Conservation (phyloP, 2,888 invertebrate species). For the Dendrolimus pini region DNA sequence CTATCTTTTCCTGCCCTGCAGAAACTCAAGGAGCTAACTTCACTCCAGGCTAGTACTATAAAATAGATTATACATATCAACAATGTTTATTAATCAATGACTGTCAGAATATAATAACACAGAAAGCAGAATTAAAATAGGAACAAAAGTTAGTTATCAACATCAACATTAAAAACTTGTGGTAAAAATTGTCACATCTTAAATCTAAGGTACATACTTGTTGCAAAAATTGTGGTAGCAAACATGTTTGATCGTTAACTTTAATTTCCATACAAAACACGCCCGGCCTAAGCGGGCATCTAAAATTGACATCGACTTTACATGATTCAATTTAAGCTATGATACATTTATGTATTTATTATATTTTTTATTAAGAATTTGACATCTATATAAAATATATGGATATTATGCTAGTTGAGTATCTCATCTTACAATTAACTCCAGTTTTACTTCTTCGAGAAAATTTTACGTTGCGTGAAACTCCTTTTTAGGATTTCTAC, state of each 20-base stretch:
- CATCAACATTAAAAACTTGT: slow-evolving; percentile 40
- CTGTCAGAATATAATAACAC: neutral
- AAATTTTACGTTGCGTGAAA: neutral
- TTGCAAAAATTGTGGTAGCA: slow-evolving; percentile 71
- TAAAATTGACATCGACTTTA: slow-evolving; percentile 75
- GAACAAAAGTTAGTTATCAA: too few species aligned
- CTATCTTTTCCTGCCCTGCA: too few species aligned
- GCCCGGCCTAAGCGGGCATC: slow-evolving; percentile 48
- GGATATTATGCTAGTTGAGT: slow-evolving; percentile 25
- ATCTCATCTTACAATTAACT: neutral
- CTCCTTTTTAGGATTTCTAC: too few species aligned
- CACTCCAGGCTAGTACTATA: too few species aligned
- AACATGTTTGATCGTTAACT: slow-evolving; percentile 24
- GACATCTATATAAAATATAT: slow-evolving; percentile 72
- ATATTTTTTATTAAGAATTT: slow-evolving; percentile 45
- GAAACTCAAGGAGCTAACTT: too few species aligned
- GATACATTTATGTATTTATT: slow-evolving; percentile 51
- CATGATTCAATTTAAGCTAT: slow-evolving; percentile 66
- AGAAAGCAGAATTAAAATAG: too few species aligned
- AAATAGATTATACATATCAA: slow-evolving; percentile 11
- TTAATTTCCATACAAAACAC: slow-evolving; percentile 42
- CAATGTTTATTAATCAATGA: slow-evolving; percentile 8
- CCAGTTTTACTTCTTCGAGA: neutral
- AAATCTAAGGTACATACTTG: slow-evolving; percentile 11
- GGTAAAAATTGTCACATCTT: slow-evolving; percentile 43